These are phyloP conservation scores for Drosophila dunni DNA, from an alignment of 1,140 invertebrate species.

Conservation along the genomic window DNA sequence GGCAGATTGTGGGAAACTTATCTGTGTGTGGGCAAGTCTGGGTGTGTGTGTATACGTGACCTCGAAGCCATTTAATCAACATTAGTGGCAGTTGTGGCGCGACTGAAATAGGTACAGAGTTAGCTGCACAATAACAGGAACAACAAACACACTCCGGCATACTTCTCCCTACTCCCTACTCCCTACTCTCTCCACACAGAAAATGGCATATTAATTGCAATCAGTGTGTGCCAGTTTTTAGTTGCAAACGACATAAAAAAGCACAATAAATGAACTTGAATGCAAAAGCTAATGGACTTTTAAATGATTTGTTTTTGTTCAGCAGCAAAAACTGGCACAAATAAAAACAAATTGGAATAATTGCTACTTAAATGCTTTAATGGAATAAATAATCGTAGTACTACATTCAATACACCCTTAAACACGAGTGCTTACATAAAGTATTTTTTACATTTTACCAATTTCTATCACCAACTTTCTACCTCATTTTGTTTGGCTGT, in stretches of 20 bases:
- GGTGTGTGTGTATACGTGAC: constrained; percentile 44
- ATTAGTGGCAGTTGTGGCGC: constrained; percentile 56
- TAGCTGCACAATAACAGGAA: constrained; percentile 9
- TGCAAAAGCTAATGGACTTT: constrained; percentile 50
- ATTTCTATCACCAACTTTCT: not conserved
- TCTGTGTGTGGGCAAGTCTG: not conserved
- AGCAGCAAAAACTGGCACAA: not conserved
- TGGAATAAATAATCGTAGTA: not conserved
- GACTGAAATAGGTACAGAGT: constrained; percentile 22
- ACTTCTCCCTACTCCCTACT: not conserved
- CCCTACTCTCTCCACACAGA: not conserved
- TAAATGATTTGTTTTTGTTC: constrained; percentile 56
- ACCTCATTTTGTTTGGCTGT: not conserved
- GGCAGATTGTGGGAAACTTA: constrained; percentile 37
- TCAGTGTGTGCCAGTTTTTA: constrained; percentile 46
- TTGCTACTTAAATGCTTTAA: not conserved
- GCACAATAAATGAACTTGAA: constrained; percentile 66
- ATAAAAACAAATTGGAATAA: not conserved
- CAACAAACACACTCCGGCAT: constrained; percentile 5
- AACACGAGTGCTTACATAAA: too few species aligned
- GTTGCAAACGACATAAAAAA: constrained; percentile 36
- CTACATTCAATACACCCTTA: too few species aligned
- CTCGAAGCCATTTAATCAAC: constrained; percentile 71
- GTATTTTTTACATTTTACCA: too few species aligned
- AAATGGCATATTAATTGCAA: constrained; percentile 73